Evolutionary conservation across 2,888 invertebrate species (phyloP).

Genomic region (Gonocerus acuteangulatus): DNA sequence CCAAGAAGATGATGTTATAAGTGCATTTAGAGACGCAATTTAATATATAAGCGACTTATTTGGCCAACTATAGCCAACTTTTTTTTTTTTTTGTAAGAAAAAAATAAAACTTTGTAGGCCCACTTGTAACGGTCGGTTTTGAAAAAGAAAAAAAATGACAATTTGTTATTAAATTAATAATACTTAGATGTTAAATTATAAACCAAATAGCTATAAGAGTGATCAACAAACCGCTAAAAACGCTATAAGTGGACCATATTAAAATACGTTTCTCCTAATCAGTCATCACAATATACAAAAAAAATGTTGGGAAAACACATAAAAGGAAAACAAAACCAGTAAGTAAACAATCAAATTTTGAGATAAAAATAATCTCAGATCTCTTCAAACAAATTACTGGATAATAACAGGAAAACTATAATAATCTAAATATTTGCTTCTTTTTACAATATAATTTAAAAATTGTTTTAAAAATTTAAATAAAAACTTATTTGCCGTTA

Average conservation of each 20-base stretch:
- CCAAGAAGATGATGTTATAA: conserved; percentile 33
- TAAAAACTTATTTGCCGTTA: conserved; percentile 28
- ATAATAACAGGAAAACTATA: not conserved
- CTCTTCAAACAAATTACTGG: conserved; percentile 6
- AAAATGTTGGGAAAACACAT: conserved; percentile 3
- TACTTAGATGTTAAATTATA: too few relatives aligned
- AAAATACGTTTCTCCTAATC: conserved; percentile 18
- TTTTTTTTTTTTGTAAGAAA: conserved; percentile 7
- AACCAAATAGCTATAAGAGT: not conserved
- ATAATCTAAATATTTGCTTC: not conserved
- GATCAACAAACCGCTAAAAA: conserved; percentile 10
- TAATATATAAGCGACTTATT: conserved; percentile 17
- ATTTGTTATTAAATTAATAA: not conserved
- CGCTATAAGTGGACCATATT: conserved; percentile 23
- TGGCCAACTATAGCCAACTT: not conserved
- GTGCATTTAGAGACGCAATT: conserved; percentile 34
- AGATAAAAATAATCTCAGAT: conserved; percentile 2
- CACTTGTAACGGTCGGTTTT: conserved; percentile 23
- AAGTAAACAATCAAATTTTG: not conserved
- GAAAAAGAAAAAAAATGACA: not conserved
- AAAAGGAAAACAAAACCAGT: not conserved
- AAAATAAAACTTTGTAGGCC: conserved; percentile 18
- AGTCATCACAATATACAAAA: conserved; percentile 20
- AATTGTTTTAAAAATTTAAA: conserved; percentile 14
- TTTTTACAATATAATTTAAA: conserved; percentile 7